These are phyloP conservation scores for Thalassophryne amazonica DNA, from an alignment of 2,797 vertebrate genomes.

Conservation along the genomic window DNA sequence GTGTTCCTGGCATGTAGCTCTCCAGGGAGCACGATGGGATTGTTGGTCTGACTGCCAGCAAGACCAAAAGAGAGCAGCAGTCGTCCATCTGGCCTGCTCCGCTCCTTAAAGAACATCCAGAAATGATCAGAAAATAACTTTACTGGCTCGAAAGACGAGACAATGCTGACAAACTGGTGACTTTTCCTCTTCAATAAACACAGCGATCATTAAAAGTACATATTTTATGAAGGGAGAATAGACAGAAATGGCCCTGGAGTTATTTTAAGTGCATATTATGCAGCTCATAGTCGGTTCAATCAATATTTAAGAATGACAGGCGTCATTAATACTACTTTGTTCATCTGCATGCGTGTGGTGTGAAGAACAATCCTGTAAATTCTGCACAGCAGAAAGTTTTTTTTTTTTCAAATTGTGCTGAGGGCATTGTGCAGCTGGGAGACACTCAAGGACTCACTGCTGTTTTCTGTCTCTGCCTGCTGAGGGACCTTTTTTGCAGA, in stretches of 20 bases:
- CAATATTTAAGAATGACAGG: background rate
- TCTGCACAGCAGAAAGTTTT: constrained; percentile 17
- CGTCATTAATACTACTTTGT: constrained; percentile 14
- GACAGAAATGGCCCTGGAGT: constrained; percentile 4
- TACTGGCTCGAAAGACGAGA: constrained; percentile 29
- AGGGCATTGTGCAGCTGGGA: constrained; percentile 17
- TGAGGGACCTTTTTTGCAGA: background rate
- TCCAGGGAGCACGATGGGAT: constrained; percentile 56
- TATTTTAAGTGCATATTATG: background rate
- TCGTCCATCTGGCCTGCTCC: constrained; percentile 68
- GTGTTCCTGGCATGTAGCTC: constrained; percentile 65
- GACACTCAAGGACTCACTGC: constrained; percentile 21
- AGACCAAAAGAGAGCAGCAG: constrained; percentile 70
- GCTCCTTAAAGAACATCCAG: constrained; percentile 43
- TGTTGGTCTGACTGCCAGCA: constrained; percentile 52
- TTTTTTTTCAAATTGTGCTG: too few relatives aligned
- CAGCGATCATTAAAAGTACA: constrained; percentile 20
- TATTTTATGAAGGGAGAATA: background rate
- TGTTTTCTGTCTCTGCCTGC: background rate
- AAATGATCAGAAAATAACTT: constrained; percentile 57
- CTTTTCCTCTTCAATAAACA: constrained; percentile 22
- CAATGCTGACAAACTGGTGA: constrained; percentile 18
- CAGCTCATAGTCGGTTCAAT: background rate
- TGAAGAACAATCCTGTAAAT: constrained; percentile 4
- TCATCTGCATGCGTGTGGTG: constrained; percentile 7